Evolutionary conservation across 2,888 invertebrate genomes (phyloP), one percentile per base, ranked within the genome.

Genomic region (Adela reaumurella): DNA sequence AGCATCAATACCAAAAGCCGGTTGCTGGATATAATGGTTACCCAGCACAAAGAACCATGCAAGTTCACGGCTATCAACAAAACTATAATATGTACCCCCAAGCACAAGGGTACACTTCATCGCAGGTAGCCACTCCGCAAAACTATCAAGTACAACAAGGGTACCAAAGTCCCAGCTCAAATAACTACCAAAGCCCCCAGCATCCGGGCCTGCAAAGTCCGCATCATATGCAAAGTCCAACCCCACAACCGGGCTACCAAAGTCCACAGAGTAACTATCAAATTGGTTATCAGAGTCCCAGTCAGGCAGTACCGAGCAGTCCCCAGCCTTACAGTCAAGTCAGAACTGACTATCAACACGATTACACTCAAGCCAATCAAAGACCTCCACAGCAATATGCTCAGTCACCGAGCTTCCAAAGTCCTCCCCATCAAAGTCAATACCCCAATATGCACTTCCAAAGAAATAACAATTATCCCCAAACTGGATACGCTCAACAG

Each of bases 1-100:
- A 79, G 52, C 79, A 79, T 55, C 77, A 76, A 51, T 79, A 79
- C 52, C 79, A 79, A 55, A 80, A 79, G 58, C 58, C 67, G 17
- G 53, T 60, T 35, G 51, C 29, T 20, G 68, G 62, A 52, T 77
- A 67, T 50, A 77, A 72, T 51, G 73, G 71, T 14, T 76, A 68
- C 53, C 70, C 74, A 17, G 68, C 73, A 19, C 79, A 77, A 57
- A 61, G 70, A 51, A 59, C 69, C 18, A 64, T 73, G 61, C 70
- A 68, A 52, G 52, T 62, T 19, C 74, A 72, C 50, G 49, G 49
- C 14, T 77, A 70, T 51, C 76, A 69, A 56, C 74, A 70, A 52
- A 70, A 69, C 54, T 77, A 68, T 54, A 41, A 41, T 43, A 42
- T 24, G 17, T 67, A 61, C 52, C 77, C 71, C 54, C 74, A 70